These are phyloP conservation scores for Poeciliopsis turrubarensis DNA, from an alignment of 2,113 vertebrate genomes.

Conservation along the genomic window DNA sequence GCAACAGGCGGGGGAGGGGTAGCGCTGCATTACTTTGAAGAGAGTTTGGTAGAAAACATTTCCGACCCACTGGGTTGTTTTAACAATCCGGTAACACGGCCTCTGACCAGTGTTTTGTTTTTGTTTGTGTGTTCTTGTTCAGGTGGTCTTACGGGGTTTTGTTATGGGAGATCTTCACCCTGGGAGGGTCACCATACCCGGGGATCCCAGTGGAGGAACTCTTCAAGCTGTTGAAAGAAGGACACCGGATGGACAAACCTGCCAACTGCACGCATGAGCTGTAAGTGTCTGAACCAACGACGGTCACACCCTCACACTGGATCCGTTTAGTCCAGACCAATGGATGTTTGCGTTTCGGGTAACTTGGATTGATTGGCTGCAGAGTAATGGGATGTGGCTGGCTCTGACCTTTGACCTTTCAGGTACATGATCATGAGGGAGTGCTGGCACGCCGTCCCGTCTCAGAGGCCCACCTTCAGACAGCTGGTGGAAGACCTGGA, in stretches of 20 bases:
- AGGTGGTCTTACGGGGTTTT: slow-evolving; percentile 99
- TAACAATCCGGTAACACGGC: neutral
- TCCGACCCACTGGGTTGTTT: no score
- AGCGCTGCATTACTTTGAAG: neutral
- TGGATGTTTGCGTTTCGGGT: neutral
- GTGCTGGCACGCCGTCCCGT: slow-evolving; percentile 95
- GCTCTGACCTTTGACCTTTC: slow-evolving; percentile 21
- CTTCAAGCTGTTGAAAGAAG: slow-evolving; percentile 98
- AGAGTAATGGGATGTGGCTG: neutral
- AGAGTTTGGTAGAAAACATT: neutral
- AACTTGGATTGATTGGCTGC: neutral
- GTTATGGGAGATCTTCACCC: slow-evolving; percentile 98
- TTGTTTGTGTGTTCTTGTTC: slow-evolving; percentile 41
- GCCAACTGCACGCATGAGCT: slow-evolving; percentile 97
- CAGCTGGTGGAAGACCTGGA: slow-evolving; percentile 97
- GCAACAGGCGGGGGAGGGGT: neutral
- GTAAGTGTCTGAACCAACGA: slow-evolving; percentile 76
- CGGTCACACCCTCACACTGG: neutral
- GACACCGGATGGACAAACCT: slow-evolving; percentile 98
- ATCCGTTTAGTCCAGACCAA: neutral
- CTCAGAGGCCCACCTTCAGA: slow-evolving; percentile 95
- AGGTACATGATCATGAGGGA: slow-evolving; percentile 99
- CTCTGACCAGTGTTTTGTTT: neutral
- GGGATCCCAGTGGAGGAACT: slow-evolving; percentile 98
- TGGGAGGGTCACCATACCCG: slow-evolving; percentile 95